phyloP scores from a whole-genome alignment of 2,797 vertebrate species.

The Lepus oiostolus region DNA sequence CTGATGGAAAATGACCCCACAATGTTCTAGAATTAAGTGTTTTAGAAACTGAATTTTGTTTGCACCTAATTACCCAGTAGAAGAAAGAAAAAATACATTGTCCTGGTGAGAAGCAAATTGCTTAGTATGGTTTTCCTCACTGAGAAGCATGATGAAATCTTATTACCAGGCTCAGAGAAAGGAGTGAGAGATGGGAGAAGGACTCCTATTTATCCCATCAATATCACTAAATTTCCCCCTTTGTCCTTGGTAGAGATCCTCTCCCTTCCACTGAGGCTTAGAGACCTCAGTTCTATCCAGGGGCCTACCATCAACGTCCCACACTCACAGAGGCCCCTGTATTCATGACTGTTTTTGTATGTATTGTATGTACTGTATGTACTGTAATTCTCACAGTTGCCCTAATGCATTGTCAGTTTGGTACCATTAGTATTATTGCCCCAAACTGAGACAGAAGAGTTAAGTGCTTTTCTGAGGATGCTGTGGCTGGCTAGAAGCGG shows the following conservation, averaged over 20 bases:
- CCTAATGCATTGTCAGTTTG: neutral
- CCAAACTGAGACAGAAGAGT: neutral
- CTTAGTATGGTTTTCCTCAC: slow-evolving; percentile 48
- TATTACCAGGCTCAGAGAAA: neutral
- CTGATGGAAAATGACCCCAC: slow-evolving; percentile 51
- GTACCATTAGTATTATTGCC: slow-evolving; percentile 20
- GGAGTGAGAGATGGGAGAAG: neutral
- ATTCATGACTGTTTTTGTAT: neutral
- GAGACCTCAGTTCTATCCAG: neutral
- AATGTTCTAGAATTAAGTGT: slow-evolving; percentile 48
- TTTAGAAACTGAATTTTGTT: slow-evolving; percentile 73
- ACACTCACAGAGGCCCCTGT: neutral
- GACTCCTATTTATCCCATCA: neutral
- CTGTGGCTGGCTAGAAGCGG: neutral
- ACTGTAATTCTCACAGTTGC: slow-evolving; percentile 11
- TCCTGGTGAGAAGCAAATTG: slow-evolving; percentile 17
- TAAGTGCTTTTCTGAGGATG: neutral
- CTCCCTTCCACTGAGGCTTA: too few species aligned
- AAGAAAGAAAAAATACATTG: slow-evolving; percentile 5
- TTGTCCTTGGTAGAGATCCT: neutral
- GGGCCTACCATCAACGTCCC: neutral
- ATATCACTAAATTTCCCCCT: neutral
- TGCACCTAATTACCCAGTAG: slow-evolving; percentile 68
- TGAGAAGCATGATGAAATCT: slow-evolving; percentile 39
- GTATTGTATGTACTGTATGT: neutral